A percentile compares a stretch with the other conserved stretches of the same genome.
phyloP scores from a whole-genome alignment of 2,797 vertebrate species.

The Phataginus tricuspis region DNA sequence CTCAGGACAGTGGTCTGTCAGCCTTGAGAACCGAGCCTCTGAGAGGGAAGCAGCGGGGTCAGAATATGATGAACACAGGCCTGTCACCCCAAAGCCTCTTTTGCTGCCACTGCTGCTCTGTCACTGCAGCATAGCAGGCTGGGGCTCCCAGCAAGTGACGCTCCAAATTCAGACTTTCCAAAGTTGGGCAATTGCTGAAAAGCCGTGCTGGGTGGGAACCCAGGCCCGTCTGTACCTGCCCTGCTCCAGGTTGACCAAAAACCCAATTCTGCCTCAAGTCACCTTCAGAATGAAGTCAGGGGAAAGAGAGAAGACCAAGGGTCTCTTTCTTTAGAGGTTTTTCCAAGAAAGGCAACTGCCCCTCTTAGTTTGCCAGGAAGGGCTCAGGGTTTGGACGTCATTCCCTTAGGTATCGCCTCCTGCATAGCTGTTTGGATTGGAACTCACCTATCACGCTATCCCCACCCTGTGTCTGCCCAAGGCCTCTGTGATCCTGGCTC shows the following conservation, averaged over 20 bases:
- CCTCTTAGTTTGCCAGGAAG: background rate
- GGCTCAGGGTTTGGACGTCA: fast-evolving
- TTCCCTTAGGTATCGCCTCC: fast-evolving
- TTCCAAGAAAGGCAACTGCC: background rate
- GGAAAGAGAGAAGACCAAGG: background rate
- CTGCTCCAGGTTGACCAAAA: background rate
- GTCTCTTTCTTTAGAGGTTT: background rate
- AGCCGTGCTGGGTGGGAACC: fast-evolving
- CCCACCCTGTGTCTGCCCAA: fast-evolving
- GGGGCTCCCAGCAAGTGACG: background rate
- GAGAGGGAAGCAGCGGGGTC: fast-evolving
- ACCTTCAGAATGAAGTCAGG: background rate
- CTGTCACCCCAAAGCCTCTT: too few relatives aligned
- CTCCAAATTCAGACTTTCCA: fast-evolving
- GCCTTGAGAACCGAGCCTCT: background rate
- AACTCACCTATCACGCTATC: fast-evolving
- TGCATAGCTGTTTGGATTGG: fast-evolving
- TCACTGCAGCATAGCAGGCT: background rate
- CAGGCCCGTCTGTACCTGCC: fast-evolving
- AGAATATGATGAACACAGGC: fast-evolving
- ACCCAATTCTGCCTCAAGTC: fast-evolving
- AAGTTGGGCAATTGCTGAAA: background rate
- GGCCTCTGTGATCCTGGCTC: fast-evolving
- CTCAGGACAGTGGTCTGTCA: background rate
- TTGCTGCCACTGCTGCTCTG: background rate